These are phyloP conservation scores for Drosophila leontia DNA, from an alignment of 1,140 invertebrate species.

Conservation along the genomic window DNA sequence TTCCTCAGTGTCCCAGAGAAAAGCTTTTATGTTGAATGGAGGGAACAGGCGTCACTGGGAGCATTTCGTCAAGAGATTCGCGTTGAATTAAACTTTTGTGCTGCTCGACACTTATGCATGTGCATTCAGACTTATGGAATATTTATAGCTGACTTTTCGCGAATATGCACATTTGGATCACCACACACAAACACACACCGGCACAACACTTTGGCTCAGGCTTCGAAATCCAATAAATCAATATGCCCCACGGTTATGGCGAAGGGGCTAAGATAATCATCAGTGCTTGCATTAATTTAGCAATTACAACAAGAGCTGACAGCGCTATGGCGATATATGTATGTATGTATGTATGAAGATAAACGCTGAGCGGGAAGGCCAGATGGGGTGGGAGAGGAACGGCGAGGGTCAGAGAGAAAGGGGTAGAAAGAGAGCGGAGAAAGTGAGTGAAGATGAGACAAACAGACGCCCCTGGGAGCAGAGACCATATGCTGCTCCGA, in stretches of 20 bases:
- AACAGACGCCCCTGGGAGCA: conserved; percentile 55
- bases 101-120: conserved; percentile 4
- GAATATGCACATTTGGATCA: conserved; percentile 24
- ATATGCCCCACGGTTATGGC: conserved; percentile 44
- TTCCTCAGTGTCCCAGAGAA: conserved; percentile 5
- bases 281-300: conserved; percentile 74
- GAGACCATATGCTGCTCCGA: conserved; percentile 36
- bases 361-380: conserved; percentile 22
- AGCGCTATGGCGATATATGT: conserved; percentile 17
- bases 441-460: conserved; percentile 38
- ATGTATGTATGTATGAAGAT: background rate
- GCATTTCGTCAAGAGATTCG: conserved; percentile 8
- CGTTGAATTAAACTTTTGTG: conserved; percentile 4
- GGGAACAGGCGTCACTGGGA: background rate
- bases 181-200: conserved; percentile 10
- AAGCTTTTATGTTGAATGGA: conserved; percentile 2
- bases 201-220: conserved; percentile 14
- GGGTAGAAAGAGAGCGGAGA: conserved; percentile 1
- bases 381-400: background rate
- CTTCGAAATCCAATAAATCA: conserved; percentile 47
- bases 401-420: background rate
- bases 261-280: conserved; percentile 56
- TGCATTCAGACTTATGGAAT: conserved; percentile 18
- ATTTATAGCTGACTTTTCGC: conserved; percentile 23
- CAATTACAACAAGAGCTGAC: conserved; percentile 72